phyloP scores from a whole-genome alignment of 2,888 invertebrate genomes.

The Mythimna vitellina region DNA sequence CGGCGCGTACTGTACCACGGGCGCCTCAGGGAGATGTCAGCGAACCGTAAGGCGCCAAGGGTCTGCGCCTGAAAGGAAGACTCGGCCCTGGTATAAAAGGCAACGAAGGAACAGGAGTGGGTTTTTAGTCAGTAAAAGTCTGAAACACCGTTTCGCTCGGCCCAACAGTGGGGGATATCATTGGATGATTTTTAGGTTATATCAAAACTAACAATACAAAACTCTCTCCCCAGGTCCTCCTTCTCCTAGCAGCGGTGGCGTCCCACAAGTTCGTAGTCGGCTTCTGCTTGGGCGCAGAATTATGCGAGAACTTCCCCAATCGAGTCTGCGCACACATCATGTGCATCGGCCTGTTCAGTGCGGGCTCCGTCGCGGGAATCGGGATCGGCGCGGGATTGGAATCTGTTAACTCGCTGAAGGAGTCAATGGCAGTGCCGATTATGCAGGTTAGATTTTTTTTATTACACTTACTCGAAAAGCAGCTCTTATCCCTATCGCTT shows the following conservation, averaged over 20 bases:
- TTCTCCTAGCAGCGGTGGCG: slow-evolving; percentile 93
- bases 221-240: slow-evolving; percentile 90
- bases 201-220: background rate
- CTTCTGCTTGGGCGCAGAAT: slow-evolving; percentile 95
- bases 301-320: slow-evolving; percentile 88
- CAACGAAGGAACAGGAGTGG: too few species aligned
- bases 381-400: slow-evolving; percentile 92
- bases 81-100: too few species aligned
- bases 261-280: slow-evolving; percentile 96
- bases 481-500: too few species aligned
- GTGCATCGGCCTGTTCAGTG: slow-evolving; percentile 92
- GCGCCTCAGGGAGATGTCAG: too few species aligned
- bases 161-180: too few species aligned
- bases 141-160: too few species aligned
- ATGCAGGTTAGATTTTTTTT: slow-evolving; percentile 88
- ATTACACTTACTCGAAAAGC: too few species aligned
- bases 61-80: too few species aligned
- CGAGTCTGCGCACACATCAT: slow-evolving; percentile 88
- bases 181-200: too few species aligned
- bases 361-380: slow-evolving; percentile 93
- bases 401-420: slow-evolving; percentile 84
- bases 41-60: too few species aligned
- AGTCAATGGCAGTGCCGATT: slow-evolving; percentile 89
- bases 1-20: too few species aligned
- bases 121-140: too few species aligned